Evolutionary conservation across 2,797 vertebrate species (phyloP), one percentile per base, ranked within the genome.

Genomic region (Onychomys torridus): DNA sequence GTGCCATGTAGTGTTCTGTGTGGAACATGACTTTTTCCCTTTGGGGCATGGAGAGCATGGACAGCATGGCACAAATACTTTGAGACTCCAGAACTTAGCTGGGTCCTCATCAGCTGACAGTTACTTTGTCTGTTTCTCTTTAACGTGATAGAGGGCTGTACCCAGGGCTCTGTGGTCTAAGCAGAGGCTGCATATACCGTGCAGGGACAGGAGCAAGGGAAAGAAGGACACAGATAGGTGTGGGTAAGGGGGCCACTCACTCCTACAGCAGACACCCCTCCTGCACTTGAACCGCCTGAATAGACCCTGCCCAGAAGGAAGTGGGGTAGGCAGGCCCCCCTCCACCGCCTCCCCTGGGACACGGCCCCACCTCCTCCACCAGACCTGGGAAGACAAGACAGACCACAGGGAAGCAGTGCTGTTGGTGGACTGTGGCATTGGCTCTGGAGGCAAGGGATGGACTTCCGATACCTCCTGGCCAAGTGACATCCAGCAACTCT

Each of bases 391-490:
- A 57, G 40, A 55, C 6, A 69, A 65, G 46, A 6, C 13, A 84
- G 34, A 19, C 13, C 52, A 27, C 43, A 75, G 61, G 63, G 46
- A 88, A 32, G 14, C 32, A 13, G 34, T 10, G 40, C 49, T 25
- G 5, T 2, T 0, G 0, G 14, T 75, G 14, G 14, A 17, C 19
- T 2, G 14, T 5, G 17, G 6, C 0, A 1, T 25, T 40, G 19
- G 21, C 89, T 14, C 81, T 43, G 40, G 40, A 69, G 69, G 78
- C 89, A 57, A 37, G 25, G 2, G 32, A n/a, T 46, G 14, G 82
- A 9, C 14, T 52, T 57, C 43, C n/a, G 5, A 10, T 19, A 40
- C 34, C 69, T 29, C 1, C 25, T 4, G 9, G 37, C 78, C 19
- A 8, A 43, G 55, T 5, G 55, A 59, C 76, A 59, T 3, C 25